Percentiles rank a stretch among this genome's conserved stretches.
Conservation (phyloP, 2,797 vertebrate species). For the Pipistrellus nathusii region DNA sequence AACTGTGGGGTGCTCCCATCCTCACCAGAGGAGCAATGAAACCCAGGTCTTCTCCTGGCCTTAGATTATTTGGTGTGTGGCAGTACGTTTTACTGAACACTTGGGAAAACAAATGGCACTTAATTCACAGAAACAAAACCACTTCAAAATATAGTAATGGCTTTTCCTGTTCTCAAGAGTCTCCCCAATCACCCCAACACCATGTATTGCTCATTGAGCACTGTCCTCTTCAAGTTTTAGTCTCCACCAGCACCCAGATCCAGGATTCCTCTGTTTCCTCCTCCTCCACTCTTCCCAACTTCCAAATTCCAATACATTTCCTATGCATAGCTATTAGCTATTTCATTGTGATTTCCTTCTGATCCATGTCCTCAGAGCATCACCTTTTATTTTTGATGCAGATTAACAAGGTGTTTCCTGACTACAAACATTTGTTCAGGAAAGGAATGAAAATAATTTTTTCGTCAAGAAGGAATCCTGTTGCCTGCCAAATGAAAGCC, state of each 20-base stretch:
- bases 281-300: neutral
- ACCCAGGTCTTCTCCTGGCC: neutral
- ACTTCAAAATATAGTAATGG: neutral
- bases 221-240: neutral
- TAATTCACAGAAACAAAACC: conserved; percentile 6
- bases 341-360: neutral
- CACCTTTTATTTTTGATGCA: neutral
- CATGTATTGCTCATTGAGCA: neutral
- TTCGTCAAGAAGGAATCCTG: neutral
- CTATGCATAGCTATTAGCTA: neutral
- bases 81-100: conserved; percentile 6
- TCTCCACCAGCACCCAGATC: neutral
- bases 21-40: neutral
- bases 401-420: neutral
- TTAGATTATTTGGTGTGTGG: neutral
- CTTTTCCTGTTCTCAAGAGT: neutral
- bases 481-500: neutral
- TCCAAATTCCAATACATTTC: neutral
- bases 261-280: neutral
- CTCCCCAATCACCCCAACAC: neutral
- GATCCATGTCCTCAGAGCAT: neutral
- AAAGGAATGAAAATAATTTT: neutral
- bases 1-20: no score
- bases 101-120: neutral
- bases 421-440: neutral